Percentiles rank a stretch among this genome's conserved stretches.
These are phyloP conservation scores for Steromphala cineraria DNA, from an alignment of 2,888 invertebrate species.

Conservation along the genomic window DNA sequence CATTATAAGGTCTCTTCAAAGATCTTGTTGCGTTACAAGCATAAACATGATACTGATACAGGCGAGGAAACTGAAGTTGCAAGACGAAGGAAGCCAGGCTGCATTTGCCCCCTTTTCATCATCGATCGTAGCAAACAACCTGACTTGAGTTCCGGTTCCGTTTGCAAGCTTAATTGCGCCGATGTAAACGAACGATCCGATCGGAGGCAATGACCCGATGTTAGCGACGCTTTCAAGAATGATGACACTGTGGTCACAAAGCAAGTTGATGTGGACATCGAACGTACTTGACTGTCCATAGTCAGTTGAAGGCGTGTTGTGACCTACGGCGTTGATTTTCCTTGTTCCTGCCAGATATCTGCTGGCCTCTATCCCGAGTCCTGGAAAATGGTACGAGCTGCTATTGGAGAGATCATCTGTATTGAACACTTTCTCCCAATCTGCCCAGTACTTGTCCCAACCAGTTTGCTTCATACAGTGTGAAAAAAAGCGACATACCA, in stretches of 20 bases:
- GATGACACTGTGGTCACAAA: constrained; percentile 74
- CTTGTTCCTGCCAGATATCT: constrained; percentile 78
- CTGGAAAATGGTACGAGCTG: constrained; percentile 36
- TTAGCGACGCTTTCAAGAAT: constrained; percentile 81
- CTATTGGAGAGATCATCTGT: neutral
- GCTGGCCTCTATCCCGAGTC: constrained; percentile 79
- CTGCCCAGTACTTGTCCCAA: constrained; percentile 66
- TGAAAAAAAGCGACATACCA: no score
- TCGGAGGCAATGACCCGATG: constrained; percentile 40
- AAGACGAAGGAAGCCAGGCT: no score
- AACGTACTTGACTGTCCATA: constrained; percentile 76
- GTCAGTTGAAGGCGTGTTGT: constrained; percentile 82
- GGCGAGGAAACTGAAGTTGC: no score
- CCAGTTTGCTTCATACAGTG: constrained; percentile 36
- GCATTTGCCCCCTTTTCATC: no score
- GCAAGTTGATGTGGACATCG: constrained; percentile 78
- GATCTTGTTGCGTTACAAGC: no score
- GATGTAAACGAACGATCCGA: constrained; percentile 64
- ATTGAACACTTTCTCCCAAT: constrained; percentile 37
- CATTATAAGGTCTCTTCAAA: no score
- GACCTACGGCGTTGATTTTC: constrained; percentile 78
- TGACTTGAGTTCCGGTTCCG: constrained; percentile 80
- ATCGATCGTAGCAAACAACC: constrained; percentile 74
- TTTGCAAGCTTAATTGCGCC: constrained; percentile 81
- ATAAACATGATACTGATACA: no score